Evolutionary conservation across 2,888 invertebrate species (phyloP).

Genomic region (Dryobota labecula): DNA sequence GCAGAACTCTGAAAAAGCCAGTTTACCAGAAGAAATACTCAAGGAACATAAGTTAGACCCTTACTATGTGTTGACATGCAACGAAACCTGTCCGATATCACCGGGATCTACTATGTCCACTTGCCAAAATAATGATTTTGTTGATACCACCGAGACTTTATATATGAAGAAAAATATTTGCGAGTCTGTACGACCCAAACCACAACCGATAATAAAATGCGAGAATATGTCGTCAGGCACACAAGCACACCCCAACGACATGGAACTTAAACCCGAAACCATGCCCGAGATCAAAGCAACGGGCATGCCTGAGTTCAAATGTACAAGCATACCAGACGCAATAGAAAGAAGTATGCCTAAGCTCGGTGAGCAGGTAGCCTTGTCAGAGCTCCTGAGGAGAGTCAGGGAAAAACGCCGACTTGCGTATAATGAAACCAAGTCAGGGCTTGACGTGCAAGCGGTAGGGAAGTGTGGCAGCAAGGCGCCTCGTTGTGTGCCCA

Average conservation of each 20-base stretch:
- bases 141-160: conserved; percentile 15
- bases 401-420: conserved; percentile 73
- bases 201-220: background rate
- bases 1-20: background rate
- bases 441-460: background rate
- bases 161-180: conserved; percentile 31
- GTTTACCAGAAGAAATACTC: conserved; percentile 15
- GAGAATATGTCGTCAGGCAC: background rate
- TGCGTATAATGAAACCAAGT: background rate
- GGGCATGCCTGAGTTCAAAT: background rate
- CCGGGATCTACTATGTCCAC: conserved; percentile 13
- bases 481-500: conserved; percentile 22
- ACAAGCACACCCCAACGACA: background rate
- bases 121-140: conserved; percentile 1
- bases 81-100: conserved; percentile 61
- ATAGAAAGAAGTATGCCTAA: conserved; percentile 55
- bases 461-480: conserved; percentile 17
- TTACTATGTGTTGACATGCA: conserved; percentile 51
- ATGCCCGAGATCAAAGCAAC: background rate
- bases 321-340: background rate
- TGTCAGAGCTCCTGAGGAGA: conserved; percentile 75
- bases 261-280: background rate
- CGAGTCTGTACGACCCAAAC: conserved; percentile 16
- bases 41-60: conserved; percentile 41
- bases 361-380: conserved; percentile 61